phyloP scores from a whole-genome alignment of 2,113 vertebrate genomes.

The Rallus limicola region DNA sequence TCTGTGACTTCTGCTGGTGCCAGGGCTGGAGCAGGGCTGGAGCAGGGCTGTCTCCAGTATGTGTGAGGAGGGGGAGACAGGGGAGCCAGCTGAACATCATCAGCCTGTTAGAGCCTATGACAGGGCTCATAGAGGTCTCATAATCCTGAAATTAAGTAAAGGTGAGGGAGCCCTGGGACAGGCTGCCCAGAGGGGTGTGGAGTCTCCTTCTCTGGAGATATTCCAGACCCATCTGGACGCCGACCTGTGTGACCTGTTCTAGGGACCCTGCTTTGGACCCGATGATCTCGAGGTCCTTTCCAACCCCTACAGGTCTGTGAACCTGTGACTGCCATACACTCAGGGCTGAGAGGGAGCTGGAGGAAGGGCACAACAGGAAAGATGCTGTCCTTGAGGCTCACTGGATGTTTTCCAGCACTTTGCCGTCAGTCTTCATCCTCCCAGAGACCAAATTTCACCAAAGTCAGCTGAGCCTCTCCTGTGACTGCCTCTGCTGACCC shows the following conservation, averaged over 20 bases:
- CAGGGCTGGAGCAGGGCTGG: background rate
- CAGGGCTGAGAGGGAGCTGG: background rate
- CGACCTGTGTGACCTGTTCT: too few species aligned
- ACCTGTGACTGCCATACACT: background rate
- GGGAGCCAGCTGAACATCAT: background rate
- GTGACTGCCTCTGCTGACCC: background rate
- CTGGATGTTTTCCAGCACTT: background rate
- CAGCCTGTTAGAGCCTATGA: background rate
- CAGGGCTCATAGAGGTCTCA: background rate
- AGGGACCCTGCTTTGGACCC: too few species aligned
- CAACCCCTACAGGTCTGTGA: too few species aligned
- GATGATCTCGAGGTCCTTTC: too few species aligned
- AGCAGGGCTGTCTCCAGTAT: background rate
- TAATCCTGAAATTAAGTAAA: background rate
- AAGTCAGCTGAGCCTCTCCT: background rate
- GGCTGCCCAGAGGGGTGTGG: too few species aligned
- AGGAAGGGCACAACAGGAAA: background rate
- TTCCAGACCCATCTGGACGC: too few species aligned
- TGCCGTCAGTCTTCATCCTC: background rate
- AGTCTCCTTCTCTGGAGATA: too few species aligned
- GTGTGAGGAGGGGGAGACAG: background rate
- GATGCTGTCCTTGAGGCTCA: background rate
- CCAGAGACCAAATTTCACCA: background rate
- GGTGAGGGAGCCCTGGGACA: too few species aligned
- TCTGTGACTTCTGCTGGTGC: background rate